Percentiles rank a stretch among this genome's conserved stretches.
Evolutionary conservation across 2,888 invertebrate genomes (phyloP).

Genomic region (Zygaena filipendulae): DNA sequence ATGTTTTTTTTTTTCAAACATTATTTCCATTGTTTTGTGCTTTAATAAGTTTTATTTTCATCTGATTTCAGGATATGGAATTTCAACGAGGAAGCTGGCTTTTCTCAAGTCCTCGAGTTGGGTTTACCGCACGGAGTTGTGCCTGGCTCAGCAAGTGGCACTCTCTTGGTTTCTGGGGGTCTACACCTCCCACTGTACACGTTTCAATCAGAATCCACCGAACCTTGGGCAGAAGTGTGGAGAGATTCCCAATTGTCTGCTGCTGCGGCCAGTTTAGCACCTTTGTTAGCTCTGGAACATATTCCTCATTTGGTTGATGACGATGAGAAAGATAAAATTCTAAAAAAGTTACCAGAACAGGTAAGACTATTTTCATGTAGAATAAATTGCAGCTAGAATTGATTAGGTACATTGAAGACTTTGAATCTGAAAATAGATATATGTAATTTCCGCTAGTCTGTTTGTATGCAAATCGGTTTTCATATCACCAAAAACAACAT

Average conservation of each 20-base stretch:
- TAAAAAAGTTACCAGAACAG: conserved; percentile 66
- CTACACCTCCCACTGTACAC: conserved; percentile 66
- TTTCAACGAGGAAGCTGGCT: conserved; percentile 76
- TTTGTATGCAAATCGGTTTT: no score
- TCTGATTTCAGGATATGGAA: conserved; percentile 74
- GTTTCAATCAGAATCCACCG: conserved; percentile 39
- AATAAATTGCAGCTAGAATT: no score
- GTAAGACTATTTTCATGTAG: no score
- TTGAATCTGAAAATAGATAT: no score
- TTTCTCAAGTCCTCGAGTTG: conserved; percentile 74
- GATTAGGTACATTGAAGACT: no score
- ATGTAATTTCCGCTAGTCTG: no score
- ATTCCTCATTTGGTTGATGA: conserved; percentile 63
- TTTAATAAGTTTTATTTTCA: no score
- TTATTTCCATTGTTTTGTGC: no score
- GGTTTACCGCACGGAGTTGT: conserved; percentile 73
- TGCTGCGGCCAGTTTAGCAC: conserved; percentile 69
- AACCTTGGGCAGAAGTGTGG: conserved; percentile 55
- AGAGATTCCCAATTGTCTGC: conserved; percentile 58
- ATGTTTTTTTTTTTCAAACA: no score
- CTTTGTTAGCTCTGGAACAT: conserved; percentile 65
- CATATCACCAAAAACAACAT: no score
- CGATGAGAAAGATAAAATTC: conserved; percentile 53
- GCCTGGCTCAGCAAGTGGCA: conserved; percentile 73
- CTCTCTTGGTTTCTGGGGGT: conserved; percentile 71